Base-by-base conservation (phyloP, 2,113 vertebrate genomes). In the Menidia beryllina region DNA sequence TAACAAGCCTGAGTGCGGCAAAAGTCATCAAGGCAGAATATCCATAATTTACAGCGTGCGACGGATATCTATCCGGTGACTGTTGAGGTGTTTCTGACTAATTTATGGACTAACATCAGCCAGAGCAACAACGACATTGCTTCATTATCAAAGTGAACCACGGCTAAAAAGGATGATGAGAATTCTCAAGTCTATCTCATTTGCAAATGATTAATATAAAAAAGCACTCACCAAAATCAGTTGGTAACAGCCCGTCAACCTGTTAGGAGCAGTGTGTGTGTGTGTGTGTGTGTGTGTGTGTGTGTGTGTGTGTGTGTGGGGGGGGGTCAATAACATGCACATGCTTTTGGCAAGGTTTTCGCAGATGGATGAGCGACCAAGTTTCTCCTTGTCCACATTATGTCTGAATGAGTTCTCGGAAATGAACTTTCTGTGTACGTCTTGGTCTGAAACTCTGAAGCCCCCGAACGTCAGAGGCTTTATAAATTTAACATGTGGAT, bases 401-500 rank as follows among this genome's bases (percentile, higher is more conserved):
- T 79, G 79, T 84, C 34, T 58, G 51, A 84, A 81, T 81, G 65
- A 85, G 82, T 83, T 75, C 80, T 86, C 79, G 66, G 55, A 81
- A 49, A 80, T 69, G 3, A 75, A 81, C 69, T 84, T 62, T 70
- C 19, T 55, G 2, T 14, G 39, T n/a, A 10, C 48, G 67, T 59
- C 52, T 77, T 71, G 15, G 25, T 7, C 53, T 73, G 59, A 83
- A 82, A 82, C 58, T 85, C 80, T 66, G 60, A 83, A 75, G 77
- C 59, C 19, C n/a, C 53, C 48, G 70, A 52, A 27, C 63, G 54
- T 58, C 52, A 73, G 62, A 72, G 17, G 72, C 59, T 83, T 80
- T 79, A 79, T 79, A 78, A 87, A 90, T 85, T 79, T 78, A 75
- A 85, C 84, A 91, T 85, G 73, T 14, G 26, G 68, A 67, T 23